Conservation (phyloP, 2,113 vertebrate species). For the Serilophus lunatus region DNA sequence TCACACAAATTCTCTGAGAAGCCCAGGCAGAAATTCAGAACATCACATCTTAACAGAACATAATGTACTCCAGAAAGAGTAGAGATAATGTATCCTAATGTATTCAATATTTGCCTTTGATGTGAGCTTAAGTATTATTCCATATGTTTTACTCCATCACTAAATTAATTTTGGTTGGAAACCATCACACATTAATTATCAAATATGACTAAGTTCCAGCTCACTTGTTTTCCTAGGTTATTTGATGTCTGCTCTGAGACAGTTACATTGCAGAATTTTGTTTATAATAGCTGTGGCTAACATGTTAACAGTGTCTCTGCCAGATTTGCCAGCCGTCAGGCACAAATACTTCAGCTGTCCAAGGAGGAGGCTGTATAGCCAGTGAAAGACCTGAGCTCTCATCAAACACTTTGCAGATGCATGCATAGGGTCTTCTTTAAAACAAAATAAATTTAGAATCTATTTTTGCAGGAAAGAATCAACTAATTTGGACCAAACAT, state of each 20-base stretch:
- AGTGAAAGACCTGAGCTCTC: neutral
- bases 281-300: slow-evolving; percentile 34
- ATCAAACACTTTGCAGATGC: neutral
- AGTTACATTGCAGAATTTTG: slow-evolving; percentile 17
- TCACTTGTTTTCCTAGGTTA: slow-evolving; percentile 41
- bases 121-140: slow-evolving; percentile 34
- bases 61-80: slow-evolving; percentile 50
- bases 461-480: neutral
- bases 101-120: slow-evolving; percentile 62
- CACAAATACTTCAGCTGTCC: neutral
- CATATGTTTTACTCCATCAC: slow-evolving; percentile 45
- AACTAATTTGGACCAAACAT: neutral
- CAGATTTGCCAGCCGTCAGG: neutral
- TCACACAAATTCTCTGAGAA: slow-evolving; percentile 24
- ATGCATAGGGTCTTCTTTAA: neutral
- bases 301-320: slow-evolving; percentile 3
- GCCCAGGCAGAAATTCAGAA: slow-evolving; percentile 45
- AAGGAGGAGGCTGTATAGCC: neutral
- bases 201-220: slow-evolving; percentile 35
- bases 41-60: slow-evolving; percentile 38
- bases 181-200: slow-evolving; percentile 62
- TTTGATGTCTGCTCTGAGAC: slow-evolving; percentile 49
- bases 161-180: slow-evolving; percentile 56
- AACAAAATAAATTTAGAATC: neutral
- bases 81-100: slow-evolving; percentile 47